Evolutionary conservation across 2,797 vertebrate genomes (phyloP).

Genomic region (Vireo griseus): DNA sequence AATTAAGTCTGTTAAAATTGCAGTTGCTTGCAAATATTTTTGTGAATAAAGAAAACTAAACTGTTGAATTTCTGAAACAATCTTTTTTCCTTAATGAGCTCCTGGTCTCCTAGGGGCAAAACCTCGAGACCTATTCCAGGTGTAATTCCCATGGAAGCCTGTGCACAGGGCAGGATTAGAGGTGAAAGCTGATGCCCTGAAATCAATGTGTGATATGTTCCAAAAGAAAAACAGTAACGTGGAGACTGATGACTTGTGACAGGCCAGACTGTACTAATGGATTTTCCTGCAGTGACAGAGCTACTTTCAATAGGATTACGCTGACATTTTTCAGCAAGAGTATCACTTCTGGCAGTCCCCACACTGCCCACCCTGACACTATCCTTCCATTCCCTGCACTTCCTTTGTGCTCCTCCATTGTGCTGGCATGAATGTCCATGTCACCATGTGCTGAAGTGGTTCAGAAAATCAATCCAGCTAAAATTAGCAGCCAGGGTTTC

Average conservation of each 20-base stretch:
- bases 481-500: background rate
- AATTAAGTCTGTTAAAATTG: background rate
- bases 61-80: background rate
- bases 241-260: background rate
- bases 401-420: background rate
- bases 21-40: background rate
- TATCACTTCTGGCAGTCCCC: background rate
- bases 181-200: background rate
- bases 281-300: background rate
- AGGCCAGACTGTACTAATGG: background rate
- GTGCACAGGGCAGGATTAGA: background rate
- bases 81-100: background rate
- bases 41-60: background rate
- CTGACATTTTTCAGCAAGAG: background rate
- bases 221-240: background rate
- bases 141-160: background rate
- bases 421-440: accelerated
- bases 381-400: background rate
- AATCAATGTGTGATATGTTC: background rate
- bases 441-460: background rate
- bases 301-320: background rate
- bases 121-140: background rate
- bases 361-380: background rate
- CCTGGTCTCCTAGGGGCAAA: background rate
- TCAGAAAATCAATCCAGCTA: background rate